Percentiles rank a stretch among this genome's conserved stretches.
phyloP scores from a whole-genome alignment of 2,113 vertebrate genomes.

The Thermophis baileyi region DNA sequence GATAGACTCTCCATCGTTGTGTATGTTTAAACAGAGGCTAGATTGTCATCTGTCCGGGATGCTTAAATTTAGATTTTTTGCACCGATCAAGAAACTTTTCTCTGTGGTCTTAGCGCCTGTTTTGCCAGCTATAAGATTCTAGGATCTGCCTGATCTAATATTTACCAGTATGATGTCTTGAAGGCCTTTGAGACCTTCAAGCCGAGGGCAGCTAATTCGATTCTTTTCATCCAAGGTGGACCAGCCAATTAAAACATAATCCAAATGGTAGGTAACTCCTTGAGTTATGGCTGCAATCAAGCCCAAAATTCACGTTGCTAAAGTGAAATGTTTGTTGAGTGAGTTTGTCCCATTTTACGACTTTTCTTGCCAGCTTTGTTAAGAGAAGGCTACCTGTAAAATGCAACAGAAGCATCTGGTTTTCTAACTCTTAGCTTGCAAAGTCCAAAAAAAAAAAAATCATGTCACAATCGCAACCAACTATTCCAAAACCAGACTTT shows the following conservation, averaged over 20 bases:
- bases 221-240: no score
- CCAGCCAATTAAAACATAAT: no score
- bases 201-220: no score
- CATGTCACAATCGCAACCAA: background rate
- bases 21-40: background rate
- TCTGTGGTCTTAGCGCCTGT: background rate
- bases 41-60: background rate
- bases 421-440: background rate
- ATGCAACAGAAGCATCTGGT: background rate
- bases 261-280: no score
- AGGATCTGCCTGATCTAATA: background rate
- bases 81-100: background rate
- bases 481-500: background rate
- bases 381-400: no score
- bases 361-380: no score
- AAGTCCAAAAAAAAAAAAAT: background rate
- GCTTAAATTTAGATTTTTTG: background rate
- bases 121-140: background rate
- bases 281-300: background rate
- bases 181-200: background rate
- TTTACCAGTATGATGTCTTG: background rate
- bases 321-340: background rate
- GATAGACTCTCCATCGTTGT: background rate
- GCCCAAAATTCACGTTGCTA: background rate
- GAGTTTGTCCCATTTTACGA: background rate